Evolutionary conservation across 1,140 invertebrate species (phyloP), one percentile per base, ranked within the genome.

Genomic region (Drosophila virilis): DNA sequence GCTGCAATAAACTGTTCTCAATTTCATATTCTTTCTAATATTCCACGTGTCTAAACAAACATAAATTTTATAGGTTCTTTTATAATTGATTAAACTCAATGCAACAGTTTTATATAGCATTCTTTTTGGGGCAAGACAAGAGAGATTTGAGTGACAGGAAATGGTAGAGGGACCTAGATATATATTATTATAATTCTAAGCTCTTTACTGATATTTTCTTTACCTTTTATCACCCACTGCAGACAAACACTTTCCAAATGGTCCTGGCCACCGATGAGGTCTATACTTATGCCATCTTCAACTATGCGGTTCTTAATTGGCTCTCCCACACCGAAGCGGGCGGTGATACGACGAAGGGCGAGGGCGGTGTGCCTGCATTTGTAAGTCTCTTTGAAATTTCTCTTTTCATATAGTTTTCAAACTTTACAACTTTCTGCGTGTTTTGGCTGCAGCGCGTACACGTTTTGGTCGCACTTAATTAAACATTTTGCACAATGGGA

Each of bases 231-330:
- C 22, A 4, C 32, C 45, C 68, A 12, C 61, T 94, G 66, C 91
- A 97, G 95, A 98, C 97, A 3, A 99, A 99, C 91, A 98, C 97
- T 0, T 99, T 98, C 93, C 98, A 99, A 95, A 93, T 97, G 93
- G 95, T 99, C 2, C 85, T 99, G 32, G 97, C 96, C 0, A 98
- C 98, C 0, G 98, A 99, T 92, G 98, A 98, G 93, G 97, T 98
- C 6, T 96, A 96, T 80, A 97, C 97, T 0, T 99, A 98, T 79
- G 97, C 95, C 0, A 98, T 99, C 22, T 98, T 98, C 91, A 99
- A 99, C 93, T 99, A 99, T 90, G 94, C 95, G 3, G 95, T 97
- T 51, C 94, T 99, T 45, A 95, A 96, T 77, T 99, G 98, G 98
- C 97, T 96, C 1, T 96, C 96, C 13, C 97, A 98, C 77, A 98